Evolutionary conservation across 92 coral and sea anemone species (phyloP), one percentile per base, ranked within the genome.

Genomic region (Zoanthus gigantus): DNA sequence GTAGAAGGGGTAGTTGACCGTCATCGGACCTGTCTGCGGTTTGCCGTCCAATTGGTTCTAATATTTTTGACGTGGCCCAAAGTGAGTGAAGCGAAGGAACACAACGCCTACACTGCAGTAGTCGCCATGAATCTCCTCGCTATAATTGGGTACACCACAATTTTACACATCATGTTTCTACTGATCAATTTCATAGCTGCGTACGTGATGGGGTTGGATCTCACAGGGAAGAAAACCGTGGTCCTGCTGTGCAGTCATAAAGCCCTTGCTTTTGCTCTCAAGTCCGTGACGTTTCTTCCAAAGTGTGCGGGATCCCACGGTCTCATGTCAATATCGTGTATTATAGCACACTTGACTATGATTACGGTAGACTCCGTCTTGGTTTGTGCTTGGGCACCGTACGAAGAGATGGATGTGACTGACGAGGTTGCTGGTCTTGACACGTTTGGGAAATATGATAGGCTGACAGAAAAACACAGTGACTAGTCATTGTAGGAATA

Each of bases 161-260:
- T 94, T 42, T 87, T 97, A 94, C 99, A 97, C 77, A 76, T 91
- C 8, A 86, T 95, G 76, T 95, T 97, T 76, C 84, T 97, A n/a
- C 88, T 97, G 76, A 61, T 95, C 58, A 95, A 95, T 81, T 97
- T 90, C 91, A 78, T 92, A 48, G 92, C 91, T 71, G 89, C 94
- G 17, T 92, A 96, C 12, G 42, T 95, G 48, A 85, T 95, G 15
- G 85, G 89, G 8, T 92, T 95, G 42, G 83, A 89, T 67, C 83
- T 94, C 15, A 88, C 92, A 5, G 85, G 89, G 13, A 93, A 96
- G 74, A 97, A 97, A 87, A 92, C 98, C 9, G 86, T 94, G 7
- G 99, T 97, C 30, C 75, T 97, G 69, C 29, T 93, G 68, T 95
- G 93, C 15, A 97, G 99, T 83, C 98, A 92, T 60, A 97, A 97